A percentile compares a stretch with the other conserved stretches of the same genome.
Conservation (phyloP, 1,140 invertebrate species). For the Lasioglossum baleicum region DNA sequence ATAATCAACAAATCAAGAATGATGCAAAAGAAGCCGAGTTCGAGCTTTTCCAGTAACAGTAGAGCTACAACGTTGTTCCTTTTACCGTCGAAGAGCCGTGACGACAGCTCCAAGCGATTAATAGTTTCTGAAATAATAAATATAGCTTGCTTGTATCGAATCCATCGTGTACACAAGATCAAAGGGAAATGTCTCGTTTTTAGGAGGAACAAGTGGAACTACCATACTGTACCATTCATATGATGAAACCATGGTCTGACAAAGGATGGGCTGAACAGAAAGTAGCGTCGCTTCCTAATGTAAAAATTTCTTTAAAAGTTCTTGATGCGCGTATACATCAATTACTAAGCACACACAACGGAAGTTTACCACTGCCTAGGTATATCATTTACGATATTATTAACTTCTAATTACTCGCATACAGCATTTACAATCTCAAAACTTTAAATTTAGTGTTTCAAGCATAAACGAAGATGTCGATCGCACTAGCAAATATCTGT, state of each 20-base stretch:
- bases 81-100: slow-evolving; percentile 63
- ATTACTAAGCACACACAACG: slow-evolving; percentile 86
- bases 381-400: slow-evolving; percentile 64
- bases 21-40: slow-evolving; percentile 68
- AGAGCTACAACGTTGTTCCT: slow-evolving; percentile 67
- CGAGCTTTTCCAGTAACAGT: slow-evolving; percentile 64
- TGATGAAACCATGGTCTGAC: slow-evolving; percentile 78
- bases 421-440: too few relatives aligned
- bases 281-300: slow-evolving; percentile 85
- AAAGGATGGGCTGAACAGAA: slow-evolving; percentile 89
- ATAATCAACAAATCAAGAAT: slow-evolving; percentile 45
- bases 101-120: slow-evolving; percentile 72
- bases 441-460: too few relatives aligned
- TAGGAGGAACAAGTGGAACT: slow-evolving; percentile 80
- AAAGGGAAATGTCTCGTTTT: slow-evolving; percentile 48
- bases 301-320: slow-evolving; percentile 84
- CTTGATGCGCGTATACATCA: slow-evolving; percentile 84
- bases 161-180: not conserved
- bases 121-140: slow-evolving; percentile 39
- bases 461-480: too few relatives aligned
- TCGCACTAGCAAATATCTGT: too few relatives aligned
- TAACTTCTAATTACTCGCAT: not conserved
- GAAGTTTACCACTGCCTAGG: slow-evolving; percentile 87
- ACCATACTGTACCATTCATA: slow-evolving; percentile 84
- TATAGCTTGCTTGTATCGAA: not conserved